These are phyloP conservation scores for Temnothorax rugatulus DNA, from an alignment of 2,888 invertebrate species.

Conservation along the genomic window DNA sequence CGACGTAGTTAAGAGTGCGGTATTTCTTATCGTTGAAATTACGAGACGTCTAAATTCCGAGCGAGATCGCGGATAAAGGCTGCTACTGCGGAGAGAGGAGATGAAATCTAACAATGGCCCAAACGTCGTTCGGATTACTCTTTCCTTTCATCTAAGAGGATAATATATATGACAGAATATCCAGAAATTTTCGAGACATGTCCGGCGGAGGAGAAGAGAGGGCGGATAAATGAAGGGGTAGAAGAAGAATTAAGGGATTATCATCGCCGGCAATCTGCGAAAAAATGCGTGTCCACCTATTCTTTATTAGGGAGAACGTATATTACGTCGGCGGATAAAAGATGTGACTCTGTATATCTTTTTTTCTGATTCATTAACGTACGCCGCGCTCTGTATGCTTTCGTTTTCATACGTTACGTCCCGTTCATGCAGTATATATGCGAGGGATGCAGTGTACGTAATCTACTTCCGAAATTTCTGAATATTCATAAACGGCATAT, in stretches of 20 bases:
- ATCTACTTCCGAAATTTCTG: slow-evolving; percentile 37
- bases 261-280: slow-evolving; percentile 70
- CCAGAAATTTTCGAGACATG: slow-evolving; percentile 23
- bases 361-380: slow-evolving; percentile 64
- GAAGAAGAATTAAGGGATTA: slow-evolving; percentile 72
- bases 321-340: slow-evolving; percentile 52
- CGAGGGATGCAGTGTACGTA: slow-evolving; percentile 9
- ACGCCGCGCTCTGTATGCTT: slow-evolving; percentile 19
- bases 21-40: slow-evolving; percentile 42
- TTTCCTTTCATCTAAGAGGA: slow-evolving; percentile 4
- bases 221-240: slow-evolving; percentile 28
- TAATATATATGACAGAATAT: slow-evolving; percentile 9
- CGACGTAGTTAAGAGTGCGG: slow-evolving; percentile 32
- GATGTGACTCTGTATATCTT: slow-evolving; percentile 40
- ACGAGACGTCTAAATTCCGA: slow-evolving; percentile 17
- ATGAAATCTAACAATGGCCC: slow-evolving; percentile 20
- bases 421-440: slow-evolving; percentile 20
- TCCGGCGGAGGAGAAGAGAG: neutral
- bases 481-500: slow-evolving; percentile 49
- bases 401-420: slow-evolving; percentile 42
- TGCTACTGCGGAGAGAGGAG: neutral
- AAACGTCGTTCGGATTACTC: slow-evolving; percentile 22
- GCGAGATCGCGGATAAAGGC: slow-evolving; percentile 12
- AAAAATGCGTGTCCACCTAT: slow-evolving; percentile 64
- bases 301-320: slow-evolving; percentile 62